Percentiles rank a stretch among this genome's conserved stretches.
Conservation (phyloP, 1,140 invertebrate genomes). For the Heliconius eleuchia region DNA sequence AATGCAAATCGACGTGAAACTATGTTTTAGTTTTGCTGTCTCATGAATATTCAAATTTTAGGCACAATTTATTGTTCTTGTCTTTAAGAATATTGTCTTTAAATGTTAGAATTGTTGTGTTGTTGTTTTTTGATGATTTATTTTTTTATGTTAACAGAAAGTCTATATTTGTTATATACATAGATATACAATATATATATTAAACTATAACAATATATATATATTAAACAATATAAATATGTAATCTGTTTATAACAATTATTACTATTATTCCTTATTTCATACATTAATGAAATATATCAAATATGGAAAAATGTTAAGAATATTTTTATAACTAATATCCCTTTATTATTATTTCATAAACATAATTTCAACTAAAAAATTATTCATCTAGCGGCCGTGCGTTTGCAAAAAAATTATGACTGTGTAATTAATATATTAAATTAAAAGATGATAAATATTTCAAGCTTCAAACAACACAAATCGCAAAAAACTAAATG, state of each 20-base stretch:
- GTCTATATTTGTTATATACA: no score
- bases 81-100: neutral
- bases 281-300: no score
- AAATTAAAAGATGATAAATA: neutral
- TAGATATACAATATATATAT: no score
- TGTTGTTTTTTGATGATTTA: neutral
- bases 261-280: no score
- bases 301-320: no score
- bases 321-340: no score
- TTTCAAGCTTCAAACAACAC: neutral
- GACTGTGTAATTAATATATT: neutral
- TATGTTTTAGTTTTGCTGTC: slow-evolving; percentile 15
- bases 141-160: no score
- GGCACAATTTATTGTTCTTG: neutral
- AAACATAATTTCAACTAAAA: neutral
- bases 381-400: neutral
- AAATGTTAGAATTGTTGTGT: neutral
- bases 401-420: neutral
- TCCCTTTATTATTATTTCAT: neutral
- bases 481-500: neutral
- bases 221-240: no score
- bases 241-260: no score
- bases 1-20: slow-evolving; percentile 61
- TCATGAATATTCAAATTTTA: neutral
- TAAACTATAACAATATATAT: no score